Percentiles rank a stretch among this genome's conserved stretches.
phyloP scores from a whole-genome alignment of 2,888 invertebrate genomes.

The Hirtodrosophila confusa region DNA sequence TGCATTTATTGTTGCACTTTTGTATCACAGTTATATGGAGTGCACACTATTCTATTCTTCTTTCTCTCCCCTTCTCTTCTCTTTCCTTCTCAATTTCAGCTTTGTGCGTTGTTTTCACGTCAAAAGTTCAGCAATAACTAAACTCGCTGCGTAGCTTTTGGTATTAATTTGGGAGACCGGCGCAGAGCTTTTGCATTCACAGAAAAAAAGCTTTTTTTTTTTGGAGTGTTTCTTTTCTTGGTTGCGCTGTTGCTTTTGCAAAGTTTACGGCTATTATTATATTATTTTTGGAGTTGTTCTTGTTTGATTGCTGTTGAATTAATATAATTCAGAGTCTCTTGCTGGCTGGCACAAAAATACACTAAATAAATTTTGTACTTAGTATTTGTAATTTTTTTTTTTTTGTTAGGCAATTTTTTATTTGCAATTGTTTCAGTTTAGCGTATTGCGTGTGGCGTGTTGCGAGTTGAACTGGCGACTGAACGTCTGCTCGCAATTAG shows the following conservation, averaged over 20 bases:
- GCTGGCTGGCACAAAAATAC: constrained; percentile 44
- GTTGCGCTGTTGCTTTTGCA: constrained; percentile 4
- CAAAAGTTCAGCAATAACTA: constrained; percentile 82
- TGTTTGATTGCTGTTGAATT: constrained; percentile 38
- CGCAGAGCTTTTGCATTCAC: constrained; percentile 73
- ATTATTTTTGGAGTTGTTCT: constrained; percentile 13
- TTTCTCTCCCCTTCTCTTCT: constrained; percentile 30
- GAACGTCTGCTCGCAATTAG: constrained; percentile 86
- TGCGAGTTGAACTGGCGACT: constrained; percentile 85
- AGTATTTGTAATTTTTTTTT: constrained; percentile 17
- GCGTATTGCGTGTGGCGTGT: constrained; percentile 44
- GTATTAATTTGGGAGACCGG: constrained; percentile 71
- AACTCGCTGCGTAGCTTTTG: constrained; percentile 65
- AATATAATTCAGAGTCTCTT: constrained; percentile 67
- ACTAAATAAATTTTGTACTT: constrained; percentile 22
- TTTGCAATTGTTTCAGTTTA: background rate
- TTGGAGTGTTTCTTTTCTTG: constrained; percentile 15
- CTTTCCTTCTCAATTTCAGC: background rate
- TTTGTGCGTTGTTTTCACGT: constrained; percentile 58
- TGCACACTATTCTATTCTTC: constrained; percentile 14
- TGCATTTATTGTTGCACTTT: constrained; percentile 35
- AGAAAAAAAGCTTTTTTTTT: constrained; percentile 39
- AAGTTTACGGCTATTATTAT: constrained; percentile 9
- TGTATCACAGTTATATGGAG: constrained; percentile 27
- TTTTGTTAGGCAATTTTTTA: constrained; percentile 17